A percentile compares a stretch with the other conserved stretches of the same genome.
Evolutionary conservation across 2,113 vertebrate species (phyloP).

Genomic region (Lepisosteus oculatus): DNA sequence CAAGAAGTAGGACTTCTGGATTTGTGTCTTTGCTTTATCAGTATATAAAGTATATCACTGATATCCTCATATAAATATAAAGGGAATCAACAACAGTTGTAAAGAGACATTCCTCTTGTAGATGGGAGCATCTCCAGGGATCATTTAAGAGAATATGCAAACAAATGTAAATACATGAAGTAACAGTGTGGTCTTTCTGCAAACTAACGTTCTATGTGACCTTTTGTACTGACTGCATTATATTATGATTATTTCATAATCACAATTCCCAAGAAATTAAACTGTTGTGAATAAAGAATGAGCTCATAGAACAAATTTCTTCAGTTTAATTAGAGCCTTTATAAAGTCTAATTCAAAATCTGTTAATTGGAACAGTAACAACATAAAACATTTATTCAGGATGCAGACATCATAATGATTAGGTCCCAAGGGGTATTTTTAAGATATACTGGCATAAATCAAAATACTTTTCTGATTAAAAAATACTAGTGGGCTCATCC

Average conservation of each 20-base stretch:
- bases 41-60: too few relatives aligned
- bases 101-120: too few relatives aligned
- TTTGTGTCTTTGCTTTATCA: too few relatives aligned
- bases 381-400: conserved; percentile 20
- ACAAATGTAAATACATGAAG: too few relatives aligned
- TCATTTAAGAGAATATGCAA: too few relatives aligned
- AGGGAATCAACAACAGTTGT: too few relatives aligned
- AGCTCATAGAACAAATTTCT: conserved; percentile 11
- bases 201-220: not conserved
- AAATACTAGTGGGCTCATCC: conserved; percentile 15
- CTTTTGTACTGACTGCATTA: not conserved
- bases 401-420: conserved; percentile 5
- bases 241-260: not conserved
- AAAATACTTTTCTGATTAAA: conserved; percentile 4
- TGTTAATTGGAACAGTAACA: conserved; percentile 20
- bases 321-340: conserved; percentile 22
- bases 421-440: conserved; percentile 4
- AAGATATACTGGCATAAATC: conserved; percentile 5
- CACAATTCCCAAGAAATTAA: conserved; percentile 9
- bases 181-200: not conserved
- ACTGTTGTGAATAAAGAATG: not conserved
- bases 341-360: conserved; percentile 21
- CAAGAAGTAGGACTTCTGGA: too few relatives aligned
- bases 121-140: too few relatives aligned
- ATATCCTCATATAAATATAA: too few relatives aligned